Evolutionary conservation across 2,888 invertebrate species (phyloP).

Genomic region (Rugalucina vietnamica): DNA sequence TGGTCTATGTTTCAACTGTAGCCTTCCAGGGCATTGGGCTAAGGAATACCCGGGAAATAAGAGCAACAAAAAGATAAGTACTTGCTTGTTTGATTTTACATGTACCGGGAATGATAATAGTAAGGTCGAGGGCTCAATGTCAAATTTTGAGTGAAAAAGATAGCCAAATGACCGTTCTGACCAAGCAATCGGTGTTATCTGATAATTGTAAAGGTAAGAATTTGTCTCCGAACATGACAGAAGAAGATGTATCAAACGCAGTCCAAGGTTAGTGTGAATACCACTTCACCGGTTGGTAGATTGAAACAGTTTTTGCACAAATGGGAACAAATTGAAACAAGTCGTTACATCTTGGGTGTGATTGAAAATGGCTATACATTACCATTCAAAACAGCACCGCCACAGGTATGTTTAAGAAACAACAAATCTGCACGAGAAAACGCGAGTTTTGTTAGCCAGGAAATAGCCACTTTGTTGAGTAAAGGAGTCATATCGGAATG

Average conservation of each 20-base stretch:
- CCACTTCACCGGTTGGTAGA: neutral
- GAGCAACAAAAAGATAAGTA: neutral
- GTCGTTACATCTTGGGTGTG: too few relatives aligned
- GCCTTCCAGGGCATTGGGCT: neutral
- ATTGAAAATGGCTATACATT: slow-evolving; percentile 31
- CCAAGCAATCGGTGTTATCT: too few relatives aligned
- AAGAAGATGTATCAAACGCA: too few relatives aligned
- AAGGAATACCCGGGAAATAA: neutral
- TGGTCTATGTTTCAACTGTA: neutral
- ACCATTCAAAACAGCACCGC: slow-evolving; percentile 24
- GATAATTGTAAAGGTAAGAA: too few relatives aligned
- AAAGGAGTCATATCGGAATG: slow-evolving; percentile 32
- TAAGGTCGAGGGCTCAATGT: too few relatives aligned
- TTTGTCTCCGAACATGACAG: too few relatives aligned
- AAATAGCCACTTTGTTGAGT: slow-evolving; percentile 29
- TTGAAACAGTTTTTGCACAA: neutral
- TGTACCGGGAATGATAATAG: too few relatives aligned
- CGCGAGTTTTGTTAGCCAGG: slow-evolving; percentile 16
- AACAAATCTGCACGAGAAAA: slow-evolving; percentile 39
- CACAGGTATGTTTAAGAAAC: slow-evolving; percentile 6
- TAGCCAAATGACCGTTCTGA: too few relatives aligned
- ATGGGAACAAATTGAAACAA: too few relatives aligned
- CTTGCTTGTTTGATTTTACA: too few relatives aligned
- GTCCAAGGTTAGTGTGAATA: too few relatives aligned
- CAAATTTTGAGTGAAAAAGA: too few relatives aligned